Base-by-base conservation (phyloP, 2,113 vertebrate species). In the Plotosus lineatus region DNA sequence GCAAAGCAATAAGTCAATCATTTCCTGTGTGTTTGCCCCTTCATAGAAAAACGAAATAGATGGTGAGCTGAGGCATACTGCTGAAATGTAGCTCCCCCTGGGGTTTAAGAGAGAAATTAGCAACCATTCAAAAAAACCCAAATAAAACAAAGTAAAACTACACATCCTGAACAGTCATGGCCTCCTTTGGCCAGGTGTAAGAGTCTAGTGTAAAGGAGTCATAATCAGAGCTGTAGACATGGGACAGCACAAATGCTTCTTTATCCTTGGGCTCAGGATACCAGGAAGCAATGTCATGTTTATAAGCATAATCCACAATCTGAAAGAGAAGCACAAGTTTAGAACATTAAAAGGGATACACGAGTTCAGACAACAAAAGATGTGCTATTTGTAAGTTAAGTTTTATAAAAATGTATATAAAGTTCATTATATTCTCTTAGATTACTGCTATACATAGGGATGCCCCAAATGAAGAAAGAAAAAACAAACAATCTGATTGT, bases 211-310 rank as follows among this genome's bases (percentile, higher is more conserved):
- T 88, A 88, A 99, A 98, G 0, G 96, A 96, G 82, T 99, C 96
- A 0, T 99, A 99, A 77, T 97, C 95, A 3, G 96, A 90, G 72
- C 92, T 99, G 91, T 99, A 99, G 85, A 98, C 65, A 42, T 94
- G 91, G 61, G 91, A 94, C 75, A 94, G 92, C 80, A 99, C 91
- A 84, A 98, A 98, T 31, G 95, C 91, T 83, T 97, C 96, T 90
- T 99, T 99, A 93, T 99, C 97, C 88, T 95, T 91, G 4, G 97
- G 97, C 85, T 99, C 98, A 0, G 97, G 98, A 85, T 99, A 96
- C 86, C 89, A 89, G 12, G 96, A 97, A 61, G 98, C 98, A 17
- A 96, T 89, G 87, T 92, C 93, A 8, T 95, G 88, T 88, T 92
- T 94, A 93, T 99, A 99, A 36, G 96, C 97, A 26, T 96, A 94